These are phyloP conservation scores for Pomacea canaliculata DNA, from an alignment of 2,888 invertebrate genomes.

Conservation along the genomic window DNA sequence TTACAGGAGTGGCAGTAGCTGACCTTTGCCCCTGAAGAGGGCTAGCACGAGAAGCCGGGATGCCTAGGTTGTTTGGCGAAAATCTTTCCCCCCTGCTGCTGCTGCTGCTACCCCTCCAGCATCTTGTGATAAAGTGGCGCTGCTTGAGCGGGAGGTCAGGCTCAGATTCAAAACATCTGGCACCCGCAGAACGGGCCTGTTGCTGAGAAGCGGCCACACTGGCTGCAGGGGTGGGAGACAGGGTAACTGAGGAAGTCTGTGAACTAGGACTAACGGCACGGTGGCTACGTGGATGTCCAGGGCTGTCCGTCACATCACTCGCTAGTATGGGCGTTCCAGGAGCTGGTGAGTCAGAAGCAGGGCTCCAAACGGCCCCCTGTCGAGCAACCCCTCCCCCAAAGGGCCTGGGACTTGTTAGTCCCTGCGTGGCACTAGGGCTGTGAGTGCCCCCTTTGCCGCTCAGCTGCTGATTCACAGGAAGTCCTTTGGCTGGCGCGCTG, in stretches of 20 bases:
- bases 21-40: constrained; percentile 16
- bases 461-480: no score
- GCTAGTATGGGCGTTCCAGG: neutral
- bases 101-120: neutral
- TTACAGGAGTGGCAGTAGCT: constrained; percentile 31
- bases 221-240: neutral
- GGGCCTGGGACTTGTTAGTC: neutral
- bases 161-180: constrained; percentile 2
- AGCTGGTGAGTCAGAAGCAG: neutral
- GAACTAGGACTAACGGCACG: neutral
- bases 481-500: no score
- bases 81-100: neutral
- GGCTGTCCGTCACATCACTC: neutral
- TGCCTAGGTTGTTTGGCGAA: no score
- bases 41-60: neutral
- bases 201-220: neutral
- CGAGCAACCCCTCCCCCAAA: neutral
- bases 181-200: constrained; percentile 19
- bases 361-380: neutral
- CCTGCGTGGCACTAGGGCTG: no score
- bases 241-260: neutral
- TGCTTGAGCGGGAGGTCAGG: neutral
- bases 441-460: no score
- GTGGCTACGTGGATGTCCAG: neutral
- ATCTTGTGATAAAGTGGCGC: neutral